These are phyloP conservation scores for Mastacembelus armatus DNA, from an alignment of 2,797 vertebrate genomes.

Conservation along the genomic window DNA sequence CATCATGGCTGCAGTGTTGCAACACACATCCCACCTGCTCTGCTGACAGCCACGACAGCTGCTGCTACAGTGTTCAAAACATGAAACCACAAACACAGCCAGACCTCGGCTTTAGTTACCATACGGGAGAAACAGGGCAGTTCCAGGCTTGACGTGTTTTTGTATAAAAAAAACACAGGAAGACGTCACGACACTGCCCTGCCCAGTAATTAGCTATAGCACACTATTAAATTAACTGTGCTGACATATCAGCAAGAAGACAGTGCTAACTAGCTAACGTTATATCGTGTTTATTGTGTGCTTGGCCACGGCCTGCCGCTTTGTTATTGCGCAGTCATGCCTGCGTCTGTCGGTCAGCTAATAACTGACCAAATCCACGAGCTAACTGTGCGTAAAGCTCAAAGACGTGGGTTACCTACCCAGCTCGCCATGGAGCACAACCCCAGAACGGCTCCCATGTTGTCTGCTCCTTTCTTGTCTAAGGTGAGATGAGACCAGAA, in stretches of 20 bases:
- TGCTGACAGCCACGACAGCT: neutral
- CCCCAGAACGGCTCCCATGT: constrained; percentile 93
- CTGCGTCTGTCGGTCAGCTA: neutral
- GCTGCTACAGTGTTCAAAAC: neutral
- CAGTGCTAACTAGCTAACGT: neutral
- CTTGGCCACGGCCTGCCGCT: neutral
- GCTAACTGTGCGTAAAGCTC: neutral
- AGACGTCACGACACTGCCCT: neutral
- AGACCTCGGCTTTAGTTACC: too few species aligned
- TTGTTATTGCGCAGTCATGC: constrained; percentile 54
- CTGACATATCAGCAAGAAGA: rapidly evolving
- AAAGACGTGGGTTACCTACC: constrained; percentile 77
- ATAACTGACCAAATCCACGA: rapidly evolving
- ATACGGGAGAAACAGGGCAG: too few species aligned
- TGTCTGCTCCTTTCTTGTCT: neutral
- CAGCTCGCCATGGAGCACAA: constrained; percentile 96
- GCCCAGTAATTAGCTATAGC: neutral
- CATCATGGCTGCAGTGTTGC: constrained; percentile 23
- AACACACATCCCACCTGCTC: neutral
- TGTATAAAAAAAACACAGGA: neutral
- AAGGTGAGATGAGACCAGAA: neutral
- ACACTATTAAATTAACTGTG: neutral
- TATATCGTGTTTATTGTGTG: neutral
- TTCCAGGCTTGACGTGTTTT: neutral
- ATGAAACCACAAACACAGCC: neutral